Evolutionary conservation across 2,113 vertebrate species (phyloP).

Genomic region (Melospiza melodia): DNA sequence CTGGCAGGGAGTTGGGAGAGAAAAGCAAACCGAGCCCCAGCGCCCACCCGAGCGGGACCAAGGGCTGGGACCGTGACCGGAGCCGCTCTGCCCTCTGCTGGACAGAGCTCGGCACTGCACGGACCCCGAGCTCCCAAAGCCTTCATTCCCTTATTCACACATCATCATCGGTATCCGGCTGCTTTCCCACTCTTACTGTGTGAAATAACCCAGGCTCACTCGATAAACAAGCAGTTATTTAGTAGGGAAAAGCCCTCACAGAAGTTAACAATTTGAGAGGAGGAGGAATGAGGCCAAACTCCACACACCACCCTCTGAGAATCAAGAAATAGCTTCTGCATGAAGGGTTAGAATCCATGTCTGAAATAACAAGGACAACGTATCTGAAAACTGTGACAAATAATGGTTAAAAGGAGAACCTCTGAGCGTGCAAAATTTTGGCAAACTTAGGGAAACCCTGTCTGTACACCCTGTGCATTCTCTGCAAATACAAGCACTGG

Average conservation of each 20-base stretch:
- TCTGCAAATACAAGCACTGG: background rate
- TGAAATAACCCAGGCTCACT: background rate
- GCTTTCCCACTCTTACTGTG: background rate
- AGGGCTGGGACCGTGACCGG: background rate
- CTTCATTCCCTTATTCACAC: background rate
- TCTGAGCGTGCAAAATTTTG: background rate
- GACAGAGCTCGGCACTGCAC: background rate
- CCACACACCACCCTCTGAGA: accelerated
- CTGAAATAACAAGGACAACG: background rate
- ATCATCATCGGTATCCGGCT: background rate
- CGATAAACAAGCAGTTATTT: background rate
- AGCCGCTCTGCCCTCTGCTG: background rate
- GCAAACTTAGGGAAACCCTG: background rate
- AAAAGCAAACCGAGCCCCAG: background rate
- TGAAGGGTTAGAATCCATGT: background rate
- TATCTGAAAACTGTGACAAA: background rate
- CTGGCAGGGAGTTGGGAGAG: accelerated
- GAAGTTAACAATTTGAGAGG: background rate
- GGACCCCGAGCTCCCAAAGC: accelerated
- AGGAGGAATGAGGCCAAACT: background rate
- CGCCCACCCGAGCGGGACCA: accelerated
- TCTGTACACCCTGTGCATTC: background rate
- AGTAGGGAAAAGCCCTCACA: background rate
- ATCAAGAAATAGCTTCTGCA: background rate
- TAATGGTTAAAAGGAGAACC: background rate